A percentile compares a stretch with the other conserved stretches of the same genome.
These are phyloP conservation scores for Lepus americanus DNA, from an alignment of 2,113 vertebrate species.

Conservation along the genomic window DNA sequence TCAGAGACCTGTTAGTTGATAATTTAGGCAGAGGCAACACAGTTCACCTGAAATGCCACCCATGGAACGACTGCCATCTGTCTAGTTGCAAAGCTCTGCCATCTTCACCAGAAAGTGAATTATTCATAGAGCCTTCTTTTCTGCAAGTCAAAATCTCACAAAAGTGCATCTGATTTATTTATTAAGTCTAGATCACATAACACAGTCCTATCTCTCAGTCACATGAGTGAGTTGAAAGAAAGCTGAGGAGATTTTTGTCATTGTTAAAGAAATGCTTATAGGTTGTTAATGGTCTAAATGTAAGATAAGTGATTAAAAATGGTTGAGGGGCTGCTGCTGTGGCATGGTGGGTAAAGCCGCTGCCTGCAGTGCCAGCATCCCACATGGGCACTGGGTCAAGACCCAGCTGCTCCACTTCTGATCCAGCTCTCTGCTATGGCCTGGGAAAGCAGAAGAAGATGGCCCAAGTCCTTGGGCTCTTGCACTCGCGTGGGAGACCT, in stretches of 20 bases:
- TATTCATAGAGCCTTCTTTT: background rate
- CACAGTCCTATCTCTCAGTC: background rate
- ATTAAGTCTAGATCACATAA: background rate
- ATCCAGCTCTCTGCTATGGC: too few relatives aligned
- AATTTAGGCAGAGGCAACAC: background rate
- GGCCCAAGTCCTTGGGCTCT: too few relatives aligned
- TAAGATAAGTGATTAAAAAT: background rate
- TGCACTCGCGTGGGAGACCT: too few relatives aligned
- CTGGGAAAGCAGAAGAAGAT: too few relatives aligned
- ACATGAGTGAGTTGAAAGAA: background rate
- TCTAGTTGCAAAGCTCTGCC: background rate
- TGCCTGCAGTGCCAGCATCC: too few relatives aligned
- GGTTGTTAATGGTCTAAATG: background rate
- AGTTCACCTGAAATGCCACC: background rate
- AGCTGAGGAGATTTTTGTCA: background rate
- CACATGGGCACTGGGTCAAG: too few relatives aligned
- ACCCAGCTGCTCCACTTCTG: too few relatives aligned
- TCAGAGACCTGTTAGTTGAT: background rate
- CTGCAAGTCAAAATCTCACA: background rate
- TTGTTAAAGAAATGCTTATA: background rate
- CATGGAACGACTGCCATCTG: background rate
- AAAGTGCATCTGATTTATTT: background rate
- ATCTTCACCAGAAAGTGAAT: background rate
- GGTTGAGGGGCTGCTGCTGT: too few relatives aligned
- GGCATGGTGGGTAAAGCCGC: too few relatives aligned